Evolutionary conservation across 2,113 vertebrate genomes (phyloP).

Genomic region (Gymnorhina tibicen): DNA sequence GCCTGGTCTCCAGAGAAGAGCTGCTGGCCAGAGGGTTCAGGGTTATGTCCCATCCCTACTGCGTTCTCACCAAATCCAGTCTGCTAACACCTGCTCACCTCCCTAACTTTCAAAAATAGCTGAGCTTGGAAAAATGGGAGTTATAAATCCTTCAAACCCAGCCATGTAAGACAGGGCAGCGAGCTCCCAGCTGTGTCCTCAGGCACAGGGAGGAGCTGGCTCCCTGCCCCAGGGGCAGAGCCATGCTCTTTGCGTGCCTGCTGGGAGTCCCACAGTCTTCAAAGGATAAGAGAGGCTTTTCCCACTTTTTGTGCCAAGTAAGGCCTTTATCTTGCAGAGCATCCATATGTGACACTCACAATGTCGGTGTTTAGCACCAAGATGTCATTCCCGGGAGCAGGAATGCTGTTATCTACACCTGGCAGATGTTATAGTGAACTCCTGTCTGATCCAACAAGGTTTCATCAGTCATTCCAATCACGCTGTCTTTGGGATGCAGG

Average conservation of each 20-base stretch:
- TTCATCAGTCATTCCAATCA: slow-evolving; percentile 68
- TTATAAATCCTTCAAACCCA: neutral
- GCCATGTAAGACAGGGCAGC: neutral
- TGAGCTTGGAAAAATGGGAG: neutral
- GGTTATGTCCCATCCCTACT: neutral
- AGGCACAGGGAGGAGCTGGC: fast-evolving
- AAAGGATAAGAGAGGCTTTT: neutral
- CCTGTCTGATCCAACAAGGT: slow-evolving; percentile 53
- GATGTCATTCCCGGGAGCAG: neutral
- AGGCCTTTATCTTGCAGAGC: neutral
- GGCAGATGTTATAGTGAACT: slow-evolving; percentile 82
- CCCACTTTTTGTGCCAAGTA: neutral
- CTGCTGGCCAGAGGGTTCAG: neutral
- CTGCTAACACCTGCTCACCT: neutral
- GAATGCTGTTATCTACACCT: slow-evolving; percentile 50
- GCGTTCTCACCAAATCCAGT: neutral
- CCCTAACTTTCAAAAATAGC: neutral
- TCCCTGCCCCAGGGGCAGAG: neutral
- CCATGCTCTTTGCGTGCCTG: neutral
- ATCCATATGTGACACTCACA: fast-evolving
- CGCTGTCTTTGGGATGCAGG: slow-evolving; percentile 58
- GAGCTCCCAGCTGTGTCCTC: neutral
- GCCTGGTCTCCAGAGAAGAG: neutral
- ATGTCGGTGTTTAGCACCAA: neutral
- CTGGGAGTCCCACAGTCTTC: neutral